Percentiles rank a stretch among this genome's conserved stretches.
Evolutionary conservation across 2,888 invertebrate species (phyloP).

Genomic region (Dryomyza anilis): DNA sequence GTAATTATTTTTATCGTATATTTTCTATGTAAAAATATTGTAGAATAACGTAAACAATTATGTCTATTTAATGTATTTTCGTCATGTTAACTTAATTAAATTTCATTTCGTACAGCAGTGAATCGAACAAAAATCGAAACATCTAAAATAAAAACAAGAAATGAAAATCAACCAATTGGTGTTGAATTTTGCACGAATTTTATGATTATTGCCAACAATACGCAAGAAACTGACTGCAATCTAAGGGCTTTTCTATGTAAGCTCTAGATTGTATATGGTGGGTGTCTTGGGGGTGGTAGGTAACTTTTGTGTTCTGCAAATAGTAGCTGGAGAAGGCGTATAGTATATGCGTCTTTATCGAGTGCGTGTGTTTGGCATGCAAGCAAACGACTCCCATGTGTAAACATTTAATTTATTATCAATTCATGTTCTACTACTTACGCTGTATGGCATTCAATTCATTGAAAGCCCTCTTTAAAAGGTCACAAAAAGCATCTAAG

Average conservation of each 20-base stretch:
- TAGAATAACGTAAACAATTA: neutral
- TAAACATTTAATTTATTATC: slow-evolving; percentile 33
- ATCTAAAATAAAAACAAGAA: no score
- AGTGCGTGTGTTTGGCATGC: neutral
- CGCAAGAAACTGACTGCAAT: neutral
- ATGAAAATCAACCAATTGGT: no score
- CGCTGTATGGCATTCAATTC: slow-evolving; percentile 17
- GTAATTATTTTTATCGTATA: neutral
- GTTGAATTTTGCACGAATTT: slow-evolving; percentile 2
- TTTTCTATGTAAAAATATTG: neutral
- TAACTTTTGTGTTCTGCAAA: no score
- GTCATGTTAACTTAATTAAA: no score
- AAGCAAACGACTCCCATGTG: slow-evolving; percentile 31
- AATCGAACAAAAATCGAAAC: no score
- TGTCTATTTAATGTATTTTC: no score
- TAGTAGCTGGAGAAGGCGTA: neutral
- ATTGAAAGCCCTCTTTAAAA: neutral
- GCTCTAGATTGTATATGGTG: no score
- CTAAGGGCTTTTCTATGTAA: neutral
- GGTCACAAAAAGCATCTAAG: neutral
- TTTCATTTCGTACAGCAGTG: no score
- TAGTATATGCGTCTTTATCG: neutral
- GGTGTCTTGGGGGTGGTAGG: no score
- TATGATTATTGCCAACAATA: slow-evolving; percentile 12
- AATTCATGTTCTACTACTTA: slow-evolving; percentile 32